Conservation (phyloP, 2,888 invertebrate genomes). For the Venusia cambrica region DNA sequence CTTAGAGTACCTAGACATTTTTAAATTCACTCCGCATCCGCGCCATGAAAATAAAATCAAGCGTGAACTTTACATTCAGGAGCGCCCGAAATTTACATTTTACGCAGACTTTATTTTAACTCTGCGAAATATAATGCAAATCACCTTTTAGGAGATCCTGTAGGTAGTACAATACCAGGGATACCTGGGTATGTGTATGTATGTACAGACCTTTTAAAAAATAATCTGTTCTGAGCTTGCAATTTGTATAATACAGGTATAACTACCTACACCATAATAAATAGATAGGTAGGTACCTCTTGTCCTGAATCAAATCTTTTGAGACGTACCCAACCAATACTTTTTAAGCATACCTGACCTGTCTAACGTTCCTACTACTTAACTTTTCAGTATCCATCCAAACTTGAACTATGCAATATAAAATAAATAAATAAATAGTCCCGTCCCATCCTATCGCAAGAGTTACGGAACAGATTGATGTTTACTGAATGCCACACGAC, state of each 20-base stretch:
- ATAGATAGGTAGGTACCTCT: no score
- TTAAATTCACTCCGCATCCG: conserved; percentile 52
- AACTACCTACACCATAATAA: no score
- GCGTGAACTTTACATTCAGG: conserved; percentile 61
- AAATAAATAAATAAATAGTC: no score
- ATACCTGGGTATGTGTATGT: conserved; percentile 5
- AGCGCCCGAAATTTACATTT: conserved; percentile 59
- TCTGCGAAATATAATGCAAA: conserved; percentile 58
- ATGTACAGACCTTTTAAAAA: no score
- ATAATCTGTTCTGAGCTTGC: conserved; percentile 2
- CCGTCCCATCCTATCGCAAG: conserved; percentile 6
- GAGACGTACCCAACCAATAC: no score
- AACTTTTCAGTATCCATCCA: no score
- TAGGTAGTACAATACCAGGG: conserved; percentile 27
- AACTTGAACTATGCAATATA: no score
- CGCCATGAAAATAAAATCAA: conserved; percentile 63
- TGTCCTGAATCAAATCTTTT: no score
- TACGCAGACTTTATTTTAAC: conserved; percentile 53
- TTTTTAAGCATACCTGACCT: no score
- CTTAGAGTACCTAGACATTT: conserved; percentile 43
- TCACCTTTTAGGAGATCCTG: conserved; percentile 33
- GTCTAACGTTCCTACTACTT: no score
- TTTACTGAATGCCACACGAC: conserved; percentile 14
- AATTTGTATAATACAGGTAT: conserved; percentile 6
- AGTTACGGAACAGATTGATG: conserved; percentile 19